Base-by-base conservation (phyloP, 2,888 invertebrate genomes). In the Netelia melanura region DNA sequence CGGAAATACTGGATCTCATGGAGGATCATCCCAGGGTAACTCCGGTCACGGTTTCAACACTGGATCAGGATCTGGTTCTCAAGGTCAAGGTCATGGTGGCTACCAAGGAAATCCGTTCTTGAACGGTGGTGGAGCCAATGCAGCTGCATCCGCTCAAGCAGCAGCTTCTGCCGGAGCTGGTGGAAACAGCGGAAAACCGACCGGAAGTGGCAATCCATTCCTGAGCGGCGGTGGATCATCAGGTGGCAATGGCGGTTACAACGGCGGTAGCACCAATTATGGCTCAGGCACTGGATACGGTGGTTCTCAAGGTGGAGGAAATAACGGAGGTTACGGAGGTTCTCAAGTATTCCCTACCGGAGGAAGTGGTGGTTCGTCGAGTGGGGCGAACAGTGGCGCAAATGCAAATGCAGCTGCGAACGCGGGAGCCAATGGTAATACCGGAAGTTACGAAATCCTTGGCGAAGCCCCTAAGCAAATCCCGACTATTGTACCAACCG, bases 101-200 rank as follows among this genome's bases (percentile, higher is more conserved):
- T 86, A 87, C 68, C 52, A n/a, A 2, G 67, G 81, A 38, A 88
- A 88, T 87, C 87, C 88, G 14, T 88, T 88, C 80, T 68, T 87
- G 61, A 83, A 85, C 56, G 79, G 81, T 56, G 80, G 56, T 14
- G 54, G 62, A 48, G 67, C 84, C 1, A 74, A 67, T 17, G 76
- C 77, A 2, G 71, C 48, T 25, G 83, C 83, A 0, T 83, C 81
- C 62, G 80, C 85, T 9, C 83, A 84, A 38, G 81, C 83, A 17
- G 78, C 65, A 74, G 83, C 85, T 38, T 56, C 76, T 1, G 86
- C 64, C 17, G 76, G 70, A 61, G 65, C 71, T 65, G 81, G 80
- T 62, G 72, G 62, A 11, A 83, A 82, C 21, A n/a, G 21, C 56
- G 75, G 70, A 14, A 71, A 64, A 67, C 25, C 85, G 1, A 64